phyloP scores from a whole-genome alignment of 1,140 invertebrate species.

The Psix sp. region DNA sequence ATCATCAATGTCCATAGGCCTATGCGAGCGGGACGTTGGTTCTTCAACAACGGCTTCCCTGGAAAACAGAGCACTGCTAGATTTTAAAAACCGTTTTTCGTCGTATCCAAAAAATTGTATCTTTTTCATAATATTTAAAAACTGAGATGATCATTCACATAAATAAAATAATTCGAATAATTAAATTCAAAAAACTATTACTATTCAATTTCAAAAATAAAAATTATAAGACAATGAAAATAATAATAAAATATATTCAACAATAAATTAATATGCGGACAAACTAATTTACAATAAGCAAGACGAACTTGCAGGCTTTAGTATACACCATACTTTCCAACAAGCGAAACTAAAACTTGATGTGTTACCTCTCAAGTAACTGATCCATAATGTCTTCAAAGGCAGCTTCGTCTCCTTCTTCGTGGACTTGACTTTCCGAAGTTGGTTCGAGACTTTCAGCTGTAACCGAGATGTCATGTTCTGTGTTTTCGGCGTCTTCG shows the following conservation, averaged over 20 bases:
- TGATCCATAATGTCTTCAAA: conserved; percentile 85
- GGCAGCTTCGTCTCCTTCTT: conserved; percentile 77
- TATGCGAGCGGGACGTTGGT: conserved; percentile 69
- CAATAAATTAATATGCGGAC: too few species aligned
- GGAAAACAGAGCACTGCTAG: conserved; percentile 75
- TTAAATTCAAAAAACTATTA: not conserved
- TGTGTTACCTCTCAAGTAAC: conserved; percentile 79
- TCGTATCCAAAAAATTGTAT: conserved; percentile 9
- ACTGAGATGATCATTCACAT: conserved; percentile 2
- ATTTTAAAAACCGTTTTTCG: conserved; percentile 71
- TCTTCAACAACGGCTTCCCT: conserved; percentile 74
- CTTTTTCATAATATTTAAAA: too few species aligned
- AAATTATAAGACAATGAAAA: too few species aligned
- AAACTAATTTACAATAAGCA: too few species aligned
- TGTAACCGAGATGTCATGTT: conserved; percentile 81
- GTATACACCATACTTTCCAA: too few species aligned
- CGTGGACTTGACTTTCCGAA: conserved; percentile 77
- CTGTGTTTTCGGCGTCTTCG: conserved; percentile 82
- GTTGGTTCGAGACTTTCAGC: conserved; percentile 80
- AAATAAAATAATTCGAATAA: too few species aligned
- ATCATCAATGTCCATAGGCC: conserved; percentile 76
- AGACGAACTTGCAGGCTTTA: too few species aligned
- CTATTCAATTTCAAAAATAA: not conserved
- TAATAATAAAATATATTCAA: too few species aligned
- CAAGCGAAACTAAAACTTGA: not conserved